These are phyloP conservation scores for Nycticebus coucang DNA, from an alignment of 2,113 vertebrate species.

Conservation along the genomic window DNA sequence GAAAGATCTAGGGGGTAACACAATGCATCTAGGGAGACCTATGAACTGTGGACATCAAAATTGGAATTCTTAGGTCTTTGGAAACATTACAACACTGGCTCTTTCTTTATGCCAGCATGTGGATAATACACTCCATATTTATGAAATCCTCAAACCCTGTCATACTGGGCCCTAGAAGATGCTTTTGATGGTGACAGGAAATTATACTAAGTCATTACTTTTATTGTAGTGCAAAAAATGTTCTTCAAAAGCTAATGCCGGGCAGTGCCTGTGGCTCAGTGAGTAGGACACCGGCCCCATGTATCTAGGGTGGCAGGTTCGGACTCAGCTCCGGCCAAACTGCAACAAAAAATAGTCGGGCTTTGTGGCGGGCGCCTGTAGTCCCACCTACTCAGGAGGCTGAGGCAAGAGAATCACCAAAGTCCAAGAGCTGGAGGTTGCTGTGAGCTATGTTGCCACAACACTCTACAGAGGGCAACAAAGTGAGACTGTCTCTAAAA, in stretches of 20 bases:
- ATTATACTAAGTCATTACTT: conserved; percentile 2
- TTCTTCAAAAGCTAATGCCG: neutral
- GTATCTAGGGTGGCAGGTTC: no score
- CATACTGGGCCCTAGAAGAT: neutral
- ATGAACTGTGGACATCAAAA: neutral
- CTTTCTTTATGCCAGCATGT: neutral
- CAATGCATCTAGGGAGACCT: neutral
- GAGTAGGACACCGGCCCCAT: no score
- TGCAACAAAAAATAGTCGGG: no score
- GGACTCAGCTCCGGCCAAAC: no score
- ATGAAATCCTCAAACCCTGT: neutral
- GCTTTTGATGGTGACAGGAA: neutral
- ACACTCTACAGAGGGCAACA: no score
- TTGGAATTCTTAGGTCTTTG: neutral
- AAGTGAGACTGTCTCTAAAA: no score
- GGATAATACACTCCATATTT: neutral
- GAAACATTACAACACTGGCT: conserved; percentile 23
- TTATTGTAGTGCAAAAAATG: neutral
- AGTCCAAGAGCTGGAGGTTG: no score
- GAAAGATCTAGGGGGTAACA: neutral
- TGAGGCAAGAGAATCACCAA: no score
- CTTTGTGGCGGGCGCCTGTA: no score
- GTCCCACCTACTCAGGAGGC: no score
- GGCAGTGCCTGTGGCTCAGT: no score
- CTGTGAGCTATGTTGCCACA: no score